A percentile compares a stretch with the other conserved stretches of the same genome.
Evolutionary conservation across 2,797 vertebrate genomes (phyloP).

Genomic region (Echeneis naucrates): DNA sequence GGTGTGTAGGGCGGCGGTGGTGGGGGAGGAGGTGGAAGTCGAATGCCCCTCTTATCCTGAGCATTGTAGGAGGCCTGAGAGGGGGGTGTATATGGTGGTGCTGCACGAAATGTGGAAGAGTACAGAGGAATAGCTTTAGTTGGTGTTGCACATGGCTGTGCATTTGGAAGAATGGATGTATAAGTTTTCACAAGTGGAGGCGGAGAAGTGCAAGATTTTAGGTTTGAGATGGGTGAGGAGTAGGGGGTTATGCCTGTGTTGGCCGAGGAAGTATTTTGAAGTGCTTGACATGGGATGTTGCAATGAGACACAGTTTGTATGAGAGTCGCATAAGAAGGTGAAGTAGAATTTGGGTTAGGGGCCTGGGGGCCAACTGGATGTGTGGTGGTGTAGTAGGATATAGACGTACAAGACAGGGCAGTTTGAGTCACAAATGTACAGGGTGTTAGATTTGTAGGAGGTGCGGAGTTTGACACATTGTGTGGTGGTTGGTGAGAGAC

Average conservation of each 20-base stretch:
- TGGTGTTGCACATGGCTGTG: slow-evolving; percentile 68
- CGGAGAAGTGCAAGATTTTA: slow-evolving; percentile 77
- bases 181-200: slow-evolving; percentile 70
- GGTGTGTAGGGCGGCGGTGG: slow-evolving; percentile 86
- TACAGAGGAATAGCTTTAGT: slow-evolving; percentile 81
- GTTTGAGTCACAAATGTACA: slow-evolving; percentile 79
- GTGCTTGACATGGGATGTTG: slow-evolving; percentile 78
- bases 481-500: slow-evolving; percentile 39
- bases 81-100: slow-evolving; percentile 80
- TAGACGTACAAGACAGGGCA: slow-evolving; percentile 78
- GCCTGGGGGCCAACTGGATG: slow-evolving; percentile 56
- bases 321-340: slow-evolving; percentile 76
- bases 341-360: slow-evolving; percentile 46
- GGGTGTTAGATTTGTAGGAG: slow-evolving; percentile 53
- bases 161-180: slow-evolving; percentile 66
- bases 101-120: slow-evolving; percentile 81
- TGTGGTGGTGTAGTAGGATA: slow-evolving; percentile 79
- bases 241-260: slow-evolving; percentile 68
- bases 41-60: slow-evolving; percentile 85
- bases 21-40: slow-evolving; percentile 85
- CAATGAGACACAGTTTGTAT: slow-evolving; percentile 81
- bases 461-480: slow-evolving; percentile 27
- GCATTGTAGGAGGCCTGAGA: slow-evolving; percentile 79
- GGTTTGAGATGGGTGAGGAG: slow-evolving; percentile 71
- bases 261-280: slow-evolving; percentile 67